These are phyloP conservation scores for Leptocoma aspasia DNA, from an alignment of 2,113 vertebrate species.

Conservation along the genomic window DNA sequence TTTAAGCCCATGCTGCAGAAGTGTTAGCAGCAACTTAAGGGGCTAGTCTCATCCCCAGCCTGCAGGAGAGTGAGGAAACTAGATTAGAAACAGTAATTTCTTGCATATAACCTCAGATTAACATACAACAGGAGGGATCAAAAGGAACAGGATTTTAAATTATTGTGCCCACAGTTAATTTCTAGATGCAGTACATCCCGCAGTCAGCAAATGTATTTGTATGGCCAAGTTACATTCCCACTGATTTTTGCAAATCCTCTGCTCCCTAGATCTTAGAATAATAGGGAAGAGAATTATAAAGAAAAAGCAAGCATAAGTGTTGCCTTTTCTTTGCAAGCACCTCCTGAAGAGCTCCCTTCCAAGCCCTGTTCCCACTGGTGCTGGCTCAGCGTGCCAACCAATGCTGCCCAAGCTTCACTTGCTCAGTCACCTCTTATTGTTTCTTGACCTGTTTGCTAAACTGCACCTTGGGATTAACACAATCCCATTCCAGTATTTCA, in stretches of 20 bases:
- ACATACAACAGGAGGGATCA: not conserved
- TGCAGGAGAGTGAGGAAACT: not conserved
- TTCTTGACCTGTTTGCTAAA: not conserved
- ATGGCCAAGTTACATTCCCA: not conserved
- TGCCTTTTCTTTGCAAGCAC: not conserved
- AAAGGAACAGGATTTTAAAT: not conserved
- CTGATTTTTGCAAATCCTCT: not conserved
- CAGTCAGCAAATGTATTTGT: not conserved
- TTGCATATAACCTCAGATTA: not conserved
- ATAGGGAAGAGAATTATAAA: not conserved
- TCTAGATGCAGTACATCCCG: not conserved
- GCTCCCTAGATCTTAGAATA: not conserved
- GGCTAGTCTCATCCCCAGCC: not conserved
- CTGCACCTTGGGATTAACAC: not conserved
- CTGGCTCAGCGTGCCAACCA: not conserved
- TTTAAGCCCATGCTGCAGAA: slow-evolving; percentile 25
- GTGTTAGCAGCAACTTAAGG: slow-evolving; percentile 26
- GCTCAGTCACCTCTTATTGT: not conserved
- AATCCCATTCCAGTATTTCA: not conserved
- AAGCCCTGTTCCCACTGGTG: not conserved
- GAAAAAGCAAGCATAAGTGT: not conserved
- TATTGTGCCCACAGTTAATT: not conserved
- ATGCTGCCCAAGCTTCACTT: accelerated
- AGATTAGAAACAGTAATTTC: not conserved
- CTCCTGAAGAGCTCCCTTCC: not conserved